phyloP scores from a whole-genome alignment of 2,113 vertebrate genomes.

The Apus apus region DNA sequence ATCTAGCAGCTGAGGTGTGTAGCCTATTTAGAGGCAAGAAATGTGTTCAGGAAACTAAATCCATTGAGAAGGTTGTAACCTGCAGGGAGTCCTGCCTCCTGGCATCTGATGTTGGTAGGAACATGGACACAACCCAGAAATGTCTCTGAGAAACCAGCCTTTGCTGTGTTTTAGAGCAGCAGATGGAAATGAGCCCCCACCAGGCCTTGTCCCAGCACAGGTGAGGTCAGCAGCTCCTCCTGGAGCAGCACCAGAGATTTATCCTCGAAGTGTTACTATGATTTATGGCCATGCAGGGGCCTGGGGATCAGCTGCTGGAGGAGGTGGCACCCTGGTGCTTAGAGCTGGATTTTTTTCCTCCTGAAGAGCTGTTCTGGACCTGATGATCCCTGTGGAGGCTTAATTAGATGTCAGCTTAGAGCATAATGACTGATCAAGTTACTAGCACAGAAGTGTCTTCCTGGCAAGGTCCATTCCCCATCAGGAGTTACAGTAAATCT shows the following conservation, averaged over 20 bases:
- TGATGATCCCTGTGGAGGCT: background rate
- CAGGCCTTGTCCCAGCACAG: fast-evolving
- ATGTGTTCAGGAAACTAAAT: background rate
- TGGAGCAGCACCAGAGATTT: background rate
- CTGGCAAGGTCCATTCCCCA: background rate
- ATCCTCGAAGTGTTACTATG: background rate
- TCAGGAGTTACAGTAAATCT: conserved; percentile 12
- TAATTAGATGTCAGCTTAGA: conserved; percentile 37
- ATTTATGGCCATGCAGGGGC: background rate
- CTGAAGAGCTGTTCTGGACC: background rate
- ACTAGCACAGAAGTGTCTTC: conserved; percentile 6
- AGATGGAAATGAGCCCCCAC: background rate
- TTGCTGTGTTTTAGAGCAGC: background rate
- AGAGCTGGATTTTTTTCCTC: conserved; percentile 22
- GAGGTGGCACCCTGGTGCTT: background rate
- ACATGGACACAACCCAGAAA: background rate
- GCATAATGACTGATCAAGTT: conserved; percentile 34
- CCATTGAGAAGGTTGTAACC: background rate
- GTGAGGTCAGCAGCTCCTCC: background rate
- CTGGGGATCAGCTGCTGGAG: background rate
- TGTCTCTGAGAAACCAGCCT: background rate
- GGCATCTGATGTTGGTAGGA: background rate
- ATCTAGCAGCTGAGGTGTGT: background rate
- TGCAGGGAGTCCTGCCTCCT: background rate
- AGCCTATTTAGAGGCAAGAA: background rate